Evolutionary conservation across 1,140 invertebrate species (phyloP).

Genomic region (Bathynomus jamesi): DNA sequence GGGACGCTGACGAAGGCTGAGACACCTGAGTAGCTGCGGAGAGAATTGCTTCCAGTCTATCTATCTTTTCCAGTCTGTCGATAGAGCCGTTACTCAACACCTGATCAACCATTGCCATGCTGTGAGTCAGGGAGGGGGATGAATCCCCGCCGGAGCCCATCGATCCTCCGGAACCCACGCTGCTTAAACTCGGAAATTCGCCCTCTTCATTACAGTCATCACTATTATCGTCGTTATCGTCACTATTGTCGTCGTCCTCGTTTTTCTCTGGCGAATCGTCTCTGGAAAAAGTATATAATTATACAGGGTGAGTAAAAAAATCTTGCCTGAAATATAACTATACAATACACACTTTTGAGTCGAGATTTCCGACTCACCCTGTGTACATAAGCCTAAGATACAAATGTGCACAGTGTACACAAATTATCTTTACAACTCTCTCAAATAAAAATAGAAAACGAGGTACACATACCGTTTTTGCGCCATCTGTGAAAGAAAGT

Average conservation of each 20-base stretch:
- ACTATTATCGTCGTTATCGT: constrained; percentile 54
- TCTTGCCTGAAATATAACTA: no score
- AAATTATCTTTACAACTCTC: no score
- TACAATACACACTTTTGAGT: no score
- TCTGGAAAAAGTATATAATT: constrained; percentile 16
- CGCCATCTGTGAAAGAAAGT: no score
- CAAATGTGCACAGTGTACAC: no score
- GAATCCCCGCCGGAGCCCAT: constrained; percentile 5
- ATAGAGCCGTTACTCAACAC: constrained; percentile 72
- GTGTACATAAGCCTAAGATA: no score
- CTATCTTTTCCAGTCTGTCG: constrained; percentile 77
- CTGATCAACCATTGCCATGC: constrained; percentile 77
- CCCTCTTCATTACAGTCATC: constrained; percentile 55
- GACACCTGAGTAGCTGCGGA: constrained; percentile 57
- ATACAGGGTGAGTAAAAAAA: no score
- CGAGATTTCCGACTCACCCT: no score
- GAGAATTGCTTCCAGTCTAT: constrained; percentile 72
- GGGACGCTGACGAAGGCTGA: constrained; percentile 25
- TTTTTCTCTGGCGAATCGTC: constrained; percentile 36
- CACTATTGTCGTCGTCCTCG: constrained; percentile 37
- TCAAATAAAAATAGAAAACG: no score
- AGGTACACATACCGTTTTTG: no score
- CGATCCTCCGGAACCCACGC: constrained; percentile 32
- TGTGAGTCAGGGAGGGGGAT: constrained; percentile 58
- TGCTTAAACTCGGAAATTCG: constrained; percentile 60